A percentile compares a stretch with the other conserved stretches of the same genome.
Conservation (phyloP, 2,888 invertebrate species). For the Malthinus seriepunctatus region DNA sequence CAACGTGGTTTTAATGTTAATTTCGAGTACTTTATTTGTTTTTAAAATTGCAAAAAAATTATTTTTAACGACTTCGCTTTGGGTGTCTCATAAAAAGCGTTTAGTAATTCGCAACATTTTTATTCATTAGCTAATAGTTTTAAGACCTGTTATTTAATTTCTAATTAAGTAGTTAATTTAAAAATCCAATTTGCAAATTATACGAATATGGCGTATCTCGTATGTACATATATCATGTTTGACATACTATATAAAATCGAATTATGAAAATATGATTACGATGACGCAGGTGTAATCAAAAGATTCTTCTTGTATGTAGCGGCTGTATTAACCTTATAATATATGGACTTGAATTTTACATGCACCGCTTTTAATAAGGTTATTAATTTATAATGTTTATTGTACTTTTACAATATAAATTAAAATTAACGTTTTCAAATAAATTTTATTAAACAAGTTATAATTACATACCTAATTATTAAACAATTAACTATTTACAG, state of each 20-base stretch:
- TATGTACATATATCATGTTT: slow-evolving; percentile 24
- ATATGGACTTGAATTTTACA: slow-evolving; percentile 23
- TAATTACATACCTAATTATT: no score
- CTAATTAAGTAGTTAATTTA: slow-evolving; percentile 19
- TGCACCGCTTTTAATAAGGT: slow-evolving; percentile 13
- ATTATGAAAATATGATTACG: slow-evolving; percentile 28
- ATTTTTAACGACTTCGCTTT: no score
- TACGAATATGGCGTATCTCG: slow-evolving; percentile 10
- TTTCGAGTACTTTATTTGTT: no score
- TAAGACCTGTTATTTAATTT: slow-evolving; percentile 13
- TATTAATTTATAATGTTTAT: no score
- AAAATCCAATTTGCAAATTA: slow-evolving; percentile 25
- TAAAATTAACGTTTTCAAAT: no score
- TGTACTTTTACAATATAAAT: no score
- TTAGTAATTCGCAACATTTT: not conserved
- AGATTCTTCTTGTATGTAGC: slow-evolving; percentile 23
- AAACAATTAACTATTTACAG: no score
- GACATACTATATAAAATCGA: slow-evolving; percentile 28
- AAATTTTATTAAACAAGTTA: no score
- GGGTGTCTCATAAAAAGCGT: no score
- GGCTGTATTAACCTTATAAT: slow-evolving; percentile 27
- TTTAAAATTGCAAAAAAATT: no score
- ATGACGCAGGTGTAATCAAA: slow-evolving; percentile 31
- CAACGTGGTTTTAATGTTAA: no score
- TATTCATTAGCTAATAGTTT: slow-evolving; percentile 12